Base-by-base conservation (phyloP, 2,797 vertebrate genomes). In the Pyrocephalus nanus region DNA sequence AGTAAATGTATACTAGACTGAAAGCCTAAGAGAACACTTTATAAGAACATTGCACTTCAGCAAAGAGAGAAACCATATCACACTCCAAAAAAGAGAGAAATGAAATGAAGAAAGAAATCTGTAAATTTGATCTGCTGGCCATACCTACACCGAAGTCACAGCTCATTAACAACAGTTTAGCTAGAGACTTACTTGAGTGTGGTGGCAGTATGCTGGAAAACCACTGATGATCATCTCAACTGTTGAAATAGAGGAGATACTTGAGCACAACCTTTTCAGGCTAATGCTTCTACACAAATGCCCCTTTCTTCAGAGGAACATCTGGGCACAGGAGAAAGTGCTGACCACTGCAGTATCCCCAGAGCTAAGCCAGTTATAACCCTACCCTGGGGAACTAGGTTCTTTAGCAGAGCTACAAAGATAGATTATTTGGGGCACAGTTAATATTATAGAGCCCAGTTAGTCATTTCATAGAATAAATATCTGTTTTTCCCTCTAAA, bases 361-460 rank as follows among this genome's bases (percentile, higher is more conserved):
- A 67, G 50, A 80, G 6, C 19, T 53, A 8, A 84, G 42, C 3
- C 43, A 36, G 15, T 47, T 54, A 65, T 17, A 84, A 78, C 12
- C 2, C 9, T 75, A 54, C 5, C 2, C 13, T 0, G 0, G 20
- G 29, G n/a, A 86, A 22, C 0, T 7, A 66, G 34, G 7, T 51
- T 62, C 40, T 73, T 71, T 29, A 53, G 26, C 16, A 71, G 12
- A 48, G 3, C 6, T 48, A 36, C 25, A 79, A 29, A 66, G 11
- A 2, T 4, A 40, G 19, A 6, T 40, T 84, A 66, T 55, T 25
- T 22, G 4, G 11, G 25, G 8, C 0, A 4, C 27, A 72, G 9
- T 48, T 76, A 40, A 36, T 3, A 27, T 42, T 48, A 50, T 5
- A 61, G 5, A 65, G 7, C 60, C 45, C 0, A 3, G 23, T 2